phyloP scores from a whole-genome alignment of 1,140 invertebrate genomes.

The Drosophila punjabiensis region DNA sequence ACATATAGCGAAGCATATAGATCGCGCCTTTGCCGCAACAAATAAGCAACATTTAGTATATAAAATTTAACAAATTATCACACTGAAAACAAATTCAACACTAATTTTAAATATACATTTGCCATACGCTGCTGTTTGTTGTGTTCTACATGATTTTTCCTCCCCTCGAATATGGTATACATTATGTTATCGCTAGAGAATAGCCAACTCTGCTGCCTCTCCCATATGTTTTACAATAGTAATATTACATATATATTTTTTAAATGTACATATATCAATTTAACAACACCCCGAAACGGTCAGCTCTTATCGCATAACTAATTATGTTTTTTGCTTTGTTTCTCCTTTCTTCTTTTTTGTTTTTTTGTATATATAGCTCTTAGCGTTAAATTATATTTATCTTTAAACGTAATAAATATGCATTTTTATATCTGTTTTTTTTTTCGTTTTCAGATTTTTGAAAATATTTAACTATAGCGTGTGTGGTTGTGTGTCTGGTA shows the following conservation, averaged over 20 bases:
- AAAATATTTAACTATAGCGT: constrained; percentile 80
- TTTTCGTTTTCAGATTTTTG: constrained; percentile 44
- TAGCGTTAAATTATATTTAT: constrained; percentile 48
- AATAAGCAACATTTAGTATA: constrained; percentile 72
- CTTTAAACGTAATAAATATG: constrained; percentile 64
- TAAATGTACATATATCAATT: constrained; percentile 68
- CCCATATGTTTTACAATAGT: constrained; percentile 29
- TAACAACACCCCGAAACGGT: constrained; percentile 74
- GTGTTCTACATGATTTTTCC: constrained; percentile 42
- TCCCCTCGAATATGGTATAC: constrained; percentile 70
- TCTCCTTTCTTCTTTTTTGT: constrained; percentile 3
- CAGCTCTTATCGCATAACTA: constrained; percentile 36
- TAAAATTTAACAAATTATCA: constrained; percentile 84
- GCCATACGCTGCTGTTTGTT: constrained; percentile 38
- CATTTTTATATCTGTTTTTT: constrained; percentile 39
- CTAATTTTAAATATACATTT: constrained; percentile 72
- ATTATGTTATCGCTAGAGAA: constrained; percentile 68
- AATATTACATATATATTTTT: constrained; percentile 29
- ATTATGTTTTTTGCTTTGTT: constrained; percentile 35
- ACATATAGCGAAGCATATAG: constrained; percentile 46
- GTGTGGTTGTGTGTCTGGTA: constrained; percentile 60
- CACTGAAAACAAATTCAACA: constrained; percentile 83
- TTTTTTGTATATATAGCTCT: constrained; percentile 59
- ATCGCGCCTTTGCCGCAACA: constrained; percentile 51
- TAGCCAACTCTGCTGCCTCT: constrained; percentile 62